These are phyloP conservation scores for human (Homo sapiens) DNA, from an alignment of 2,113 vertebrate species.

Conservation along the genomic window GRCh38 chr6:94803501-94804000, in stretches of 20 bases:
- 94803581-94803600: background rate
- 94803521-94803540: background rate
- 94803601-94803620: background rate
- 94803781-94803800: background rate
- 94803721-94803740: background rate
- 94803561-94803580: background rate
- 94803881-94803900: background rate
- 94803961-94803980: background rate
- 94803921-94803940: background rate
- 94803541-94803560: background rate
- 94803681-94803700: background rate
- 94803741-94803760: background rate
- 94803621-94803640: background rate
- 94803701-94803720: background rate
- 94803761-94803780: background rate
- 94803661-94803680: background rate
- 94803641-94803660: background rate
- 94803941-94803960: background rate
- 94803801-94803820: background rate
- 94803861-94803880: background rate
- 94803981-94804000: background rate
- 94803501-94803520: background rate
- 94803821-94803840: background rate
- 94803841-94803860: background rate
- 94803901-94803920: background rate